Percentiles rank a stretch among this genome's conserved stretches.
Evolutionary conservation across 2,888 invertebrate species (phyloP).

Genomic region (Alsophila aescularia): DNA sequence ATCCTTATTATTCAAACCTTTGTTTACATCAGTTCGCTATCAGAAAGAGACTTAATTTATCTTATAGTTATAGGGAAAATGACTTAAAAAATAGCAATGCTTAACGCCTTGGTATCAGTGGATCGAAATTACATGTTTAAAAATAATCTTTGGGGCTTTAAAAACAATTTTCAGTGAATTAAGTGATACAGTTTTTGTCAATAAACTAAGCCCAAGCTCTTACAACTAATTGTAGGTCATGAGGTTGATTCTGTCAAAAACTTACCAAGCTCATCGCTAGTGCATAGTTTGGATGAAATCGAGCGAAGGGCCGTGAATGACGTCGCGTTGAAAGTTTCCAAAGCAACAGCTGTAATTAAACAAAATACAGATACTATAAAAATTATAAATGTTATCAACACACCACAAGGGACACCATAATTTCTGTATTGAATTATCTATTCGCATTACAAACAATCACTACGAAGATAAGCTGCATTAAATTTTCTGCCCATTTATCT

Average conservation of each 20-base stretch:
- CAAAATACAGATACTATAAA: neutral
- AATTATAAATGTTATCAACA: neutral
- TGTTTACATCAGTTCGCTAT: no score
- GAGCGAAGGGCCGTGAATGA: slow-evolving; percentile 90
- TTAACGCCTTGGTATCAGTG: no score
- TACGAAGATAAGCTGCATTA: slow-evolving; percentile 8
- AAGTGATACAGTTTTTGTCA: no score
- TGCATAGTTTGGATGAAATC: slow-evolving; percentile 89
- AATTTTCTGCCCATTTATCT: slow-evolving; percentile 24
- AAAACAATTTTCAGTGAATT: no score
- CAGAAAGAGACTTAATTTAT: no score
- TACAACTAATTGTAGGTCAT: no score
- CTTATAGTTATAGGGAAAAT: no score
- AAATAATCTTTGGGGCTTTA: no score
- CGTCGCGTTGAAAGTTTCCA: slow-evolving; percentile 89
- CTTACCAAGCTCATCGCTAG: slow-evolving; percentile 88
- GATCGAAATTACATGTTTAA: no score
- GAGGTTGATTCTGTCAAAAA: no score
- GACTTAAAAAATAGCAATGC: neutral
- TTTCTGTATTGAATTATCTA: neutral
- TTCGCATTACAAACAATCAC: neutral
- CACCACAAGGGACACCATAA: neutral
- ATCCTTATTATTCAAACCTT: no score
- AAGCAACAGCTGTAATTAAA: slow-evolving; percentile 84
- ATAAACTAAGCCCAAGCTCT: no score